Conservation (phyloP, 2,797 vertebrate species). For the Sebastes iracundus region DNA sequence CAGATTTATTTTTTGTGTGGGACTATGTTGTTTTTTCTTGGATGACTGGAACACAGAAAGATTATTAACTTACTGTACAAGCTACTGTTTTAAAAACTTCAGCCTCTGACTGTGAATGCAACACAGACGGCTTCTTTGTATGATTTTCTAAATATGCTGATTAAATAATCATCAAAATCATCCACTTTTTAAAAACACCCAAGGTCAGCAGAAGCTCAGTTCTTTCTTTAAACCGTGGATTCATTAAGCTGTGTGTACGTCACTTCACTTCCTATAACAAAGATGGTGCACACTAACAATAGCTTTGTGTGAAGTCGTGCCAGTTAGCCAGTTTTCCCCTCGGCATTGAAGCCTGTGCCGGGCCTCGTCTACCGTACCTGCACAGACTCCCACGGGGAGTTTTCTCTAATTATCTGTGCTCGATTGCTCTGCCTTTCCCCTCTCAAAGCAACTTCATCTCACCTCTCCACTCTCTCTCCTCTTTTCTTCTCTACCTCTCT, state of each 20-base stretch:
- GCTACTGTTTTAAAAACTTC: too few relatives aligned
- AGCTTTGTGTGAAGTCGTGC: slow-evolving; percentile 43
- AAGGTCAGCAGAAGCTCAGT: too few relatives aligned
- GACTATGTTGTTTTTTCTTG: background rate
- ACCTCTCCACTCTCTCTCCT: slow-evolving; percentile 6
- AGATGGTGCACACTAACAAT: background rate
- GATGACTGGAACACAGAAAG: background rate
- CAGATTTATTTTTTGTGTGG: too few relatives aligned
- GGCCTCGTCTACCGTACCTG: slow-evolving; percentile 41
- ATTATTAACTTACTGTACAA: too few relatives aligned
- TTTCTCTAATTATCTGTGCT: slow-evolving; percentile 67
- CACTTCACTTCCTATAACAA: slow-evolving; percentile 4
- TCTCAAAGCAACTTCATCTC: slow-evolving; percentile 27
- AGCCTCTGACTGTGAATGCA: background rate
- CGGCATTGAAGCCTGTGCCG: slow-evolving; percentile 41
- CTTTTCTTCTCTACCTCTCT: slow-evolving; percentile 27
- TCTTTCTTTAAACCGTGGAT: too few relatives aligned
- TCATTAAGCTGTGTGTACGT: too few relatives aligned
- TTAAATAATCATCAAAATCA: background rate
- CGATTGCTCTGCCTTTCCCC: slow-evolving; percentile 32
- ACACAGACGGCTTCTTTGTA: background rate
- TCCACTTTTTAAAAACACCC: background rate
- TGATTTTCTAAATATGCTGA: background rate
- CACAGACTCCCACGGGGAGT: slow-evolving; percentile 39
- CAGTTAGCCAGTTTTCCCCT: slow-evolving; percentile 42